Evolutionary conservation across 2,888 invertebrate species (phyloP).

Genomic region (Reticulitermes lucifugus): DNA sequence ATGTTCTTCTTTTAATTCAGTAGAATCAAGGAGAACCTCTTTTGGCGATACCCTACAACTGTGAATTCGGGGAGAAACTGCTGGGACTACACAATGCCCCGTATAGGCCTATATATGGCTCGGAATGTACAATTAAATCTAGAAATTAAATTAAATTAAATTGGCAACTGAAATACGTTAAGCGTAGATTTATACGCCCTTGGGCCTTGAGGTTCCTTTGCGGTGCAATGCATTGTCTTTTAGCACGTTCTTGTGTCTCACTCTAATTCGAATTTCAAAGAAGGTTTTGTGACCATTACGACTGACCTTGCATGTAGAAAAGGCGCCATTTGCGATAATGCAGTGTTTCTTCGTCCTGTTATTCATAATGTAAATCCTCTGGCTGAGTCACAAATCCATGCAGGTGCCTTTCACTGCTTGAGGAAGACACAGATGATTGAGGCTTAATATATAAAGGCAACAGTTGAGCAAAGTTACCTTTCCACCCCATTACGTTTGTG

Average conservation of each 20-base stretch:
- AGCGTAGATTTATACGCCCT: no score
- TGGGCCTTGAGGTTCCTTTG: no score
- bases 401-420: background rate
- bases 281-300: background rate
- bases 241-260: background rate
- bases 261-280: background rate
- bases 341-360: background rate
- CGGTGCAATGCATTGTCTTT: background rate
- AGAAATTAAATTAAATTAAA: no score
- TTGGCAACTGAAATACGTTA: no score
- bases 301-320: background rate
- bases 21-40: no score
- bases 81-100: no score
- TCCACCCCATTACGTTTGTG: background rate
- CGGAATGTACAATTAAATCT: no score
- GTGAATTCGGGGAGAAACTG: no score
- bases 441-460: no score
- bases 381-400: background rate
- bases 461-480: background rate
- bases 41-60: no score
- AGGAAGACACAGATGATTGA: background rate
- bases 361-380: background rate
- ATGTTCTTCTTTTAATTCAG: no score
- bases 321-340: background rate
- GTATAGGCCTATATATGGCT: no score